phyloP scores from a whole-genome alignment of 2,888 invertebrate genomes.

The Epinotia bilunana region DNA sequence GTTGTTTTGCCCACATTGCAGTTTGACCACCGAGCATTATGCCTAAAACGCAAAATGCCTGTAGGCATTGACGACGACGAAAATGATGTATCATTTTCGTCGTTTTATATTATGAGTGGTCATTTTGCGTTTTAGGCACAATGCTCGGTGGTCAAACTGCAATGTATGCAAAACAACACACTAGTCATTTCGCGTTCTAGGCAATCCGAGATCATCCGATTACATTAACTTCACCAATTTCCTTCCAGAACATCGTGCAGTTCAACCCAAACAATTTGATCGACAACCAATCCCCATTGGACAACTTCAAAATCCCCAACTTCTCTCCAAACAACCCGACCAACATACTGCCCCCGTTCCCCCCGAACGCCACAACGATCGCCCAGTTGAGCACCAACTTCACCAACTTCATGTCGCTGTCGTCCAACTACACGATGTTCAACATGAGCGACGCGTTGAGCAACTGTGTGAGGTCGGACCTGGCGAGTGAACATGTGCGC shows the following conservation, averaged over 20 bases:
- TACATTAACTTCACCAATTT: background rate
- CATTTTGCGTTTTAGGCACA: no score
- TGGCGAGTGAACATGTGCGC: slow-evolving; percentile 62
- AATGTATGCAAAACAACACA: no score
- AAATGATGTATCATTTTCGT: no score
- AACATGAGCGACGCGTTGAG: slow-evolving; percentile 13
- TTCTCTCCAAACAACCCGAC: slow-evolving; percentile 4
- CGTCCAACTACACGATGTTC: slow-evolving; percentile 22
- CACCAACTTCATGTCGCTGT: slow-evolving; percentile 23
- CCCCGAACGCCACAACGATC: slow-evolving; percentile 44
- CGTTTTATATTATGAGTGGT: no score
- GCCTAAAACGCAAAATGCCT: no score
- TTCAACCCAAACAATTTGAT: slow-evolving; percentile 8
- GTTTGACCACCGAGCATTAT: no score
- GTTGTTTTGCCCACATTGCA: no score
- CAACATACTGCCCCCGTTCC: background rate
- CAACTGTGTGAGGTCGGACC: slow-evolving; percentile 56
- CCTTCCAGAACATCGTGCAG: slow-evolving; percentile 29
- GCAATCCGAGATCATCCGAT: no score
- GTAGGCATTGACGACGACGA: no score
- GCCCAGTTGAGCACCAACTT: slow-evolving; percentile 47
- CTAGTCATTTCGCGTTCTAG: no score
- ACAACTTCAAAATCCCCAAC: background rate
- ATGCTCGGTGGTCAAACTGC: no score
- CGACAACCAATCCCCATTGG: background rate